These are phyloP conservation scores for Lithophane leautieri DNA, from an alignment of 2,888 invertebrate species.

Conservation along the genomic window DNA sequence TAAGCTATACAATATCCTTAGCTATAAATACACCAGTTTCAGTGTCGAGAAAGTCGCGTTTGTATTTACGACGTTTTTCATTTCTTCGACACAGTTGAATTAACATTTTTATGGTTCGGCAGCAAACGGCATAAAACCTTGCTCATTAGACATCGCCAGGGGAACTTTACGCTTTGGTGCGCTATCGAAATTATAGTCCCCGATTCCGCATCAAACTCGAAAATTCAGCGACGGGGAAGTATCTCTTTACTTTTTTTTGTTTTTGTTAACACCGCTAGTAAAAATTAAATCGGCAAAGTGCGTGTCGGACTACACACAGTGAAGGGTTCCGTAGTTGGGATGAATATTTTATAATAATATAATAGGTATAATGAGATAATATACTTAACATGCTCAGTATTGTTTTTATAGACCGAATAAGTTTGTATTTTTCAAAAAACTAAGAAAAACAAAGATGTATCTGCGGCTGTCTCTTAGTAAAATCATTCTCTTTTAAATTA, in stretches of 20 bases:
- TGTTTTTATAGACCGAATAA: neutral
- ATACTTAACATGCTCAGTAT: too few relatives aligned
- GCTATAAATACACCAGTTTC: constrained; percentile 46
- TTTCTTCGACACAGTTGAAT: constrained; percentile 76
- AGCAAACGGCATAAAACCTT: constrained; percentile 77
- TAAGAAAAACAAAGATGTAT: too few relatives aligned
- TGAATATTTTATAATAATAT: neutral
- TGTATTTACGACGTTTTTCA: constrained; percentile 78
- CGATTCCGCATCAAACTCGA: constrained; percentile 67
- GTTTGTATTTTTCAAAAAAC: neutral
- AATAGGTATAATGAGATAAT: too few relatives aligned
- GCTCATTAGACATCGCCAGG: constrained; percentile 77
- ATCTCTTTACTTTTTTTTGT: constrained; percentile 35
- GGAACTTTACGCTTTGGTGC: constrained; percentile 69
- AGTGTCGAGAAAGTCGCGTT: constrained; percentile 63
- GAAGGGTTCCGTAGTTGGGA: neutral
- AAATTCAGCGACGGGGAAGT: constrained; percentile 52
- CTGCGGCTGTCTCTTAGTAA: too few relatives aligned
- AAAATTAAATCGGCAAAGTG: neutral
- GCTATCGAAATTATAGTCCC: constrained; percentile 74
- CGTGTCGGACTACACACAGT: neutral
- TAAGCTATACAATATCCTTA: constrained; percentile 30
- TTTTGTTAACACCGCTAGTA: constrained; percentile 36
- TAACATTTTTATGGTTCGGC: constrained; percentile 84
- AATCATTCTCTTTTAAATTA: neutral